A percentile compares a stretch with the other conserved stretches of the same genome.
Evolutionary conservation across 2,797 vertebrate species (phyloP).

Genomic region (Lutjanus argentimaculatus): DNA sequence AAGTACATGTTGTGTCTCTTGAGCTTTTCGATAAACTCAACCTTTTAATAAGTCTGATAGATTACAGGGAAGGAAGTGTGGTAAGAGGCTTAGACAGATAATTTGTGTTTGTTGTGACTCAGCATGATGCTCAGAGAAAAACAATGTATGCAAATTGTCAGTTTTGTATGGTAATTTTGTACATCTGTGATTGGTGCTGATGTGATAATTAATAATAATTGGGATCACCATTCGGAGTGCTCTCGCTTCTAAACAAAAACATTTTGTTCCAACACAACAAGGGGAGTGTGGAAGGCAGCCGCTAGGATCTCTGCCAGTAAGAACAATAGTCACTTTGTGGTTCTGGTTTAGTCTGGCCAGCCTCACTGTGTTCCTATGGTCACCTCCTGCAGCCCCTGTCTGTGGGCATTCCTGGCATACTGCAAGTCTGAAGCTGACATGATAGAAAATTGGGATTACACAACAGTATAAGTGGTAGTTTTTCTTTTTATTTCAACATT

Average conservation of each 20-base stretch:
- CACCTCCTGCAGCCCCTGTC: constrained; percentile 69
- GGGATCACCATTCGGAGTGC: constrained; percentile 39
- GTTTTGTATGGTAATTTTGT: constrained; percentile 24
- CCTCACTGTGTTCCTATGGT: constrained; percentile 64
- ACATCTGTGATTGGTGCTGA: constrained; percentile 36
- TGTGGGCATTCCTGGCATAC: constrained; percentile 79
- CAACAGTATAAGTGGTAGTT: constrained; percentile 9
- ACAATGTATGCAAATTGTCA: constrained; percentile 24
- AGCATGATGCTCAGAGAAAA: constrained; percentile 5
- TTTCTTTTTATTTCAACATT: no score
- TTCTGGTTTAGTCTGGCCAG: constrained; percentile 51
- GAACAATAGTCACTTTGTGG: constrained; percentile 82
- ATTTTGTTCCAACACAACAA: constrained; percentile 65
- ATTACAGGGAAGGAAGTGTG: constrained; percentile 23
- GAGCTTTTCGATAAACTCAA: constrained; percentile 23
- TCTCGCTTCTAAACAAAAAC: constrained; percentile 65
- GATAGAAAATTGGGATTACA: constrained; percentile 36
- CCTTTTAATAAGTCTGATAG: constrained; percentile 10
- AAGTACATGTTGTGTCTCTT: constrained; percentile 35
- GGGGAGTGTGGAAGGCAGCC: constrained; percentile 64
- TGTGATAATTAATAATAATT: constrained; percentile 49
- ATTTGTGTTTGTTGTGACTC: constrained; percentile 42
- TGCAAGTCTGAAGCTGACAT: constrained; percentile 48
- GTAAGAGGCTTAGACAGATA: constrained; percentile 15
- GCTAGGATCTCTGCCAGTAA: constrained; percentile 61